phyloP scores from a whole-genome alignment of 1,140 invertebrate genomes.

The Drosophila sturtevanti region DNA sequence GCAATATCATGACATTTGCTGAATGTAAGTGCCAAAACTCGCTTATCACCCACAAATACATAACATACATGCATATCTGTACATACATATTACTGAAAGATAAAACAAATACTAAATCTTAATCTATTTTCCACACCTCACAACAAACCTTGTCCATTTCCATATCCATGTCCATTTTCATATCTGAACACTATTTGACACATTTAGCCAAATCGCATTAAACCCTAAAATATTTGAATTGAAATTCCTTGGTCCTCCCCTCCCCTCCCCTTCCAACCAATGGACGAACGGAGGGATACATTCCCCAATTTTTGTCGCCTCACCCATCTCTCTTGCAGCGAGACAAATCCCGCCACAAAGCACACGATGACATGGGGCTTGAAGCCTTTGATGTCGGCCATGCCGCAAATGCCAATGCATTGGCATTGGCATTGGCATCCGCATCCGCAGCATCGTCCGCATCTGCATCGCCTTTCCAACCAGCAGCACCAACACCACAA shows the following conservation, averaged over 20 bases:
- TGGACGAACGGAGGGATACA: background rate
- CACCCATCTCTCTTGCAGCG: slow-evolving; percentile 5
- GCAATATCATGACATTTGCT: slow-evolving; percentile 55
- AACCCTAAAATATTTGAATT: slow-evolving; percentile 78
- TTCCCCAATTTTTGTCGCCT: slow-evolving; percentile 1
- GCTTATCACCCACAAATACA: background rate
- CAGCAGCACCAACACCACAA: background rate
- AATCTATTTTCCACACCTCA: slow-evolving; percentile 42
- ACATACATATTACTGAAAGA: background rate
- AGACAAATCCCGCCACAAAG: slow-evolving; percentile 72
- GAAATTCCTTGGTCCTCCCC: slow-evolving; percentile 28
- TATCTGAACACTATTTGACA: slow-evolving; percentile 53
- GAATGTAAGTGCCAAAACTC: slow-evolving; percentile 6
- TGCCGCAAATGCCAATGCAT: slow-evolving; percentile 57
- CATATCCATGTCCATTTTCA: background rate
- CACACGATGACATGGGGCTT: slow-evolving; percentile 61
- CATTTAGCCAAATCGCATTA: slow-evolving; percentile 76
- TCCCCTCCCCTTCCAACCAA: slow-evolving; percentile 15
- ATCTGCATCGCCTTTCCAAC: background rate
- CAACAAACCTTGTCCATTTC: background rate
- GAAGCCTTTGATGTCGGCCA: slow-evolving; percentile 60
- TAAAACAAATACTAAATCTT: slow-evolving; percentile 39
- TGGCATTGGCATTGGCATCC: slow-evolving; percentile 32
- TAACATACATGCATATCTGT: background rate
- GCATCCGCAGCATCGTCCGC: background rate